Evolutionary conservation across 2,888 invertebrate genomes (phyloP).

Genomic region (Lissocephala sabroskyi): DNA sequence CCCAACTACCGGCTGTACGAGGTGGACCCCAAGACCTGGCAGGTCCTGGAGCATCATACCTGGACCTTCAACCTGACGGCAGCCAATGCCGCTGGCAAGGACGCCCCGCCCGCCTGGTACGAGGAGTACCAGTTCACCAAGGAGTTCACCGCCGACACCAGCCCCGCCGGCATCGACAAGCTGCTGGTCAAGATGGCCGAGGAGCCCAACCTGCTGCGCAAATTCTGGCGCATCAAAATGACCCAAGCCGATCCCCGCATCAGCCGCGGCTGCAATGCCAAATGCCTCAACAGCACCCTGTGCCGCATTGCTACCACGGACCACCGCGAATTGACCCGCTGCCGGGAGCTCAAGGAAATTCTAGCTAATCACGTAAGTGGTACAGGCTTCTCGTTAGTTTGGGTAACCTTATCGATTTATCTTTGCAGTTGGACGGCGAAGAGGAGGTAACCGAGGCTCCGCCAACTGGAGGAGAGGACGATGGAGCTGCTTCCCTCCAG

Average conservation of each 20-base stretch:
- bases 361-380: slow-evolving; percentile 45
- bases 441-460: slow-evolving; percentile 20
- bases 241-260: slow-evolving; percentile 59
- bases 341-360: slow-evolving; percentile 51
- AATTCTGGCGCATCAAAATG: slow-evolving; percentile 50
- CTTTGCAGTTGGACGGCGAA: slow-evolving; percentile 27
- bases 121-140: slow-evolving; percentile 83
- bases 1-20: slow-evolving; percentile 86
- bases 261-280: slow-evolving; percentile 52
- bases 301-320: slow-evolving; percentile 59
- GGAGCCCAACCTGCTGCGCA: slow-evolving; percentile 48
- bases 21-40: slow-evolving; percentile 77
- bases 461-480: slow-evolving; percentile 9
- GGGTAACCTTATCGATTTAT: too few relatives aligned
- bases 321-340: slow-evolving; percentile 45
- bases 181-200: slow-evolving; percentile 76
- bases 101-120: slow-evolving; percentile 79
- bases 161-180: slow-evolving; percentile 77
- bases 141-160: slow-evolving; percentile 78
- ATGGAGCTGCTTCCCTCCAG: slow-evolving; percentile 32
- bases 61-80: slow-evolving; percentile 84
- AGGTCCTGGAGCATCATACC: slow-evolving; percentile 79
- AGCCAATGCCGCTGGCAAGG: slow-evolving; percentile 77
- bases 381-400: too few relatives aligned
- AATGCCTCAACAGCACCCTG: slow-evolving; percentile 51